A percentile compares a stretch with the other conserved stretches of the same genome.
Conservation (phyloP, 2,888 invertebrate species). For the Sarcophaga rosellei region DNA sequence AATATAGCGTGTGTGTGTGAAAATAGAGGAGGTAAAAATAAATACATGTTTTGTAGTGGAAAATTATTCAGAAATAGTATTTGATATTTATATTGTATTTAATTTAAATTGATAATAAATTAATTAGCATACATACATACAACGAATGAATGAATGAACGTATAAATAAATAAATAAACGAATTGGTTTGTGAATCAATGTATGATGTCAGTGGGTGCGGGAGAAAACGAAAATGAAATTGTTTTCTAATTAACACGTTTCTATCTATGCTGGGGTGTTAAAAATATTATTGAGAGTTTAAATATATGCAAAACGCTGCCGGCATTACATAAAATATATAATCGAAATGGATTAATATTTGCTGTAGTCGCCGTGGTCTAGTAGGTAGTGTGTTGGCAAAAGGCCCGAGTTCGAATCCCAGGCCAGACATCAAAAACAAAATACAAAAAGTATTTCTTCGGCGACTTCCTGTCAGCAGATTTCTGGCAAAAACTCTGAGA, state of each 20-base stretch:
- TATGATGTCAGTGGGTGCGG: background rate
- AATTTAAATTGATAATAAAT: background rate
- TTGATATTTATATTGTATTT: background rate
- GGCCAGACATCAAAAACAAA: too few relatives aligned
- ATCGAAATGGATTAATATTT: too few relatives aligned
- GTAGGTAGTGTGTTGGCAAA: too few relatives aligned
- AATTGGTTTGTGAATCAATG: background rate
- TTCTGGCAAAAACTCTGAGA: too few relatives aligned
- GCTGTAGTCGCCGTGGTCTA: too few relatives aligned
- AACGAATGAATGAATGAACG: background rate
- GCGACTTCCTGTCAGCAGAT: too few relatives aligned
- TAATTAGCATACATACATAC: conserved; percentile 24
- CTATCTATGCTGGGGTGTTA: background rate
- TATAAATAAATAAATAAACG: background rate
- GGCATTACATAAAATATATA: background rate
- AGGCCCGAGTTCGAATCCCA: too few relatives aligned
- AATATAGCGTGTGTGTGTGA: too few relatives aligned
- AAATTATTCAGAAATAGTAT: conserved; percentile 25
- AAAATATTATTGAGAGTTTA: background rate
- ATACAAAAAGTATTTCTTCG: too few relatives aligned
- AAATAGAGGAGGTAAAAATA: background rate
- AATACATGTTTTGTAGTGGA: conserved; percentile 5
- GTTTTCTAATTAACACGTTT: background rate
- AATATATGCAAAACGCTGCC: background rate
- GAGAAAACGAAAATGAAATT: background rate